Evolutionary conservation across 2,888 invertebrate genomes (phyloP), one percentile per base, ranked within the genome.

Genomic region (Octodonta nipae): DNA sequence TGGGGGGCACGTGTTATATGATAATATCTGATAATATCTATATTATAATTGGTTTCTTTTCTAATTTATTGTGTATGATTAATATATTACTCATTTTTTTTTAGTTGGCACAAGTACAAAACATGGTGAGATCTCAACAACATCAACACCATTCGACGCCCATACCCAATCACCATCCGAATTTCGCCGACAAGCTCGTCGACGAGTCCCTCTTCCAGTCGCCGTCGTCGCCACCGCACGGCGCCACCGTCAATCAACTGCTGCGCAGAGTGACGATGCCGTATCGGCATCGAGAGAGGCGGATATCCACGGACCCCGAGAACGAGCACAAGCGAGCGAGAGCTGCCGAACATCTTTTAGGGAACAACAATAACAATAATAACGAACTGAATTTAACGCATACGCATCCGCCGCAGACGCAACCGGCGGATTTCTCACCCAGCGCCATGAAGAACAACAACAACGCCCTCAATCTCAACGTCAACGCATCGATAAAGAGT

Each of bases 21-120:
- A n/a, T n/a, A n/a, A n/a, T n/a, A n/a, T n/a, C n/a, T n/a, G n/a
- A n/a, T n/a, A n/a, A n/a, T n/a, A n/a, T n/a, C n/a, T n/a, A n/a
- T n/a, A n/a, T n/a, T n/a, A n/a, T n/a, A n/a, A n/a, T n/a, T n/a
- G n/a, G n/a, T n/a, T n/a, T n/a, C n/a, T n/a, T n/a, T n/a, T n/a
- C n/a, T n/a, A n/a, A n/a, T n/a, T n/a, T n/a, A n/a, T n/a, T n/a
- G n/a, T n/a, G n/a, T n/a, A n/a, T n/a, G n/a, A n/a, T n/a, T n/a
- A n/a, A n/a, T n/a, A n/a, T n/a, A n/a, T n/a, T n/a, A n/a, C n/a
- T n/a, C n/a, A n/a, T 42, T n/a, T n/a, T n/a, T 38, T 57, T 65
- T 51, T 61, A 72, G 64, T 57, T 78, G 62, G 72, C 77, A 49
- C 78, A 71, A 60, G 70, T 71, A 56, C 71, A 77, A 61, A 73